Conservation (phyloP, 2,113 vertebrate species). For the Theristicus caerulescens region DNA sequence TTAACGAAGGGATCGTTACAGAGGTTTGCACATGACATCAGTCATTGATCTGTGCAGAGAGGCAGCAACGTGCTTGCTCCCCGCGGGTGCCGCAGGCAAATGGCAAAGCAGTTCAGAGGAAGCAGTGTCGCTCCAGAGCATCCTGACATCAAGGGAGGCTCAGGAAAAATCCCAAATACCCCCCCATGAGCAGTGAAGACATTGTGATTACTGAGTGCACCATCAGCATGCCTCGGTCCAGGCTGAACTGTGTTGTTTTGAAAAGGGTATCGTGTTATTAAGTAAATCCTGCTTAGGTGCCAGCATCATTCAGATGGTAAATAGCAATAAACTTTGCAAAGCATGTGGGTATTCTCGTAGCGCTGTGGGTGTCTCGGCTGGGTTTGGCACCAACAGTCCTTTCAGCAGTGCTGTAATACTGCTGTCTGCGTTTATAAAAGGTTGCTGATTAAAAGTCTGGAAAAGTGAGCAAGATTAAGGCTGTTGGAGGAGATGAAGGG, state of each 20-base stretch:
- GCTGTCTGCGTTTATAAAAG: not conserved
- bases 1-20: not conserved
- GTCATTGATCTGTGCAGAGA: conserved; percentile 27
- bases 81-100: not conserved
- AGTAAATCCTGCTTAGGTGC: not conserved
- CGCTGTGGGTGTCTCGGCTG: not conserved
- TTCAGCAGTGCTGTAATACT: not conserved
- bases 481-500: not conserved
- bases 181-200: fast-evolving
- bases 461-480: not conserved
- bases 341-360: not conserved
- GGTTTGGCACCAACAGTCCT: not conserved
- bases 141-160: not conserved
- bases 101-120: not conserved
- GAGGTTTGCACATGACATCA: not conserved
- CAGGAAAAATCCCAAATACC: not conserved
- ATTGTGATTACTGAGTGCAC: not conserved
- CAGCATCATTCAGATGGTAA: not conserved
- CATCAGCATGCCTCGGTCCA: fast-evolving
- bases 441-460: not conserved
- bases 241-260: not conserved
- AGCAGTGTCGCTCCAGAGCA: not conserved
- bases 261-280: not conserved
- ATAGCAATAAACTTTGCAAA: not conserved
- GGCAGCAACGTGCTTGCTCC: not conserved